Conservation (phyloP, 2,797 vertebrate genomes). For the Hirundo rustica region DNA sequence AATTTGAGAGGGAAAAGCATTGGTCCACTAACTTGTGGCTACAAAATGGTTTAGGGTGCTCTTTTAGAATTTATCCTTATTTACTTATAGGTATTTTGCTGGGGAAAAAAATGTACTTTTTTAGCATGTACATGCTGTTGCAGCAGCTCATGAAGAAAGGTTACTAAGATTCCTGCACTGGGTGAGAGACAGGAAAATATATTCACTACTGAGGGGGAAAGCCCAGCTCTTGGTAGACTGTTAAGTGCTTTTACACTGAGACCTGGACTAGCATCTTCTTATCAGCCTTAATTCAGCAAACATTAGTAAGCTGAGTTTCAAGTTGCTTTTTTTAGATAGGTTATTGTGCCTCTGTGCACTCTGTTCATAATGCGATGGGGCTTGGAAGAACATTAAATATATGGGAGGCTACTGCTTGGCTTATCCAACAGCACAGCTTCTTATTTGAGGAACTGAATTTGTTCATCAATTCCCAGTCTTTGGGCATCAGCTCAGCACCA, state of each 20-base stretch:
- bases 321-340: background rate
- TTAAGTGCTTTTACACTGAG: background rate
- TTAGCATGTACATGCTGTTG: background rate
- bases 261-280: background rate
- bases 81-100: background rate
- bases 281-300: background rate
- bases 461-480: background rate
- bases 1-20: background rate
- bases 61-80: background rate
- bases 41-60: background rate
- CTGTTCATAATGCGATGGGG: background rate
- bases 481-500: background rate
- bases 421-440: background rate
- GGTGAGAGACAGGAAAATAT: background rate
- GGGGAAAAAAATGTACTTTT: background rate
- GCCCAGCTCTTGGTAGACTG: background rate
- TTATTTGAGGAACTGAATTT: background rate
- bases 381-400: background rate
- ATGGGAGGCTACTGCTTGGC: background rate
- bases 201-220: background rate
- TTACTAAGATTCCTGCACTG: background rate
- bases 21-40: background rate
- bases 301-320: background rate
- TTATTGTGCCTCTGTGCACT: background rate
- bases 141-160: background rate